Percentiles rank a stretch among this genome's conserved stretches.
phyloP scores from a whole-genome alignment of 2,113 vertebrate genomes.

The Anoura caudifer region DNA sequence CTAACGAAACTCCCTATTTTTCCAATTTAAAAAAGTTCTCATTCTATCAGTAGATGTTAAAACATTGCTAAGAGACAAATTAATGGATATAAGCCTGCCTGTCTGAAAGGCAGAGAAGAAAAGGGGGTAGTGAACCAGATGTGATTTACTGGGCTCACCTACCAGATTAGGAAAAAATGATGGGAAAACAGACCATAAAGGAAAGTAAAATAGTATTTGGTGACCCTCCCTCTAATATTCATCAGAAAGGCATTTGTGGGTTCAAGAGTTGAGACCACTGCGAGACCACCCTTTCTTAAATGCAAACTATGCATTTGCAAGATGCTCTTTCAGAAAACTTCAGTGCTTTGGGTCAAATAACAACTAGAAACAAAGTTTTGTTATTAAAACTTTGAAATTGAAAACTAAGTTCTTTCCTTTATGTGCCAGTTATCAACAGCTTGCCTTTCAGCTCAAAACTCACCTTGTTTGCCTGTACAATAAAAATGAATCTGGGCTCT shows the following conservation, averaged over 20 bases:
- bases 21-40: background rate
- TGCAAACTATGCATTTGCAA: background rate
- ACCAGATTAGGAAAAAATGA: background rate
- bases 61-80: background rate
- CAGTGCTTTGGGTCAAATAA: background rate
- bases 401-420: background rate
- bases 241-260: background rate
- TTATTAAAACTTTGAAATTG: background rate
- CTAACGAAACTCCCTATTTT: background rate
- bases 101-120: background rate
- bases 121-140: background rate
- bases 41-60: background rate
- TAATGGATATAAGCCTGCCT: background rate
- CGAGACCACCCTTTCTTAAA: background rate
- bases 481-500: slow-evolving; percentile 25
- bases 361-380: background rate
- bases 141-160: background rate
- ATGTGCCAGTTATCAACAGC: background rate
- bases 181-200: background rate
- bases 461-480: background rate
- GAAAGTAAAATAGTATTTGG: background rate
- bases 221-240: background rate
- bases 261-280: background rate
- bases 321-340: background rate
- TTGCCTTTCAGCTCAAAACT: slow-evolving; percentile 26